Evolutionary conservation across 2,113 vertebrate genomes (phyloP).

Genomic region (Sylvietta virens): DNA sequence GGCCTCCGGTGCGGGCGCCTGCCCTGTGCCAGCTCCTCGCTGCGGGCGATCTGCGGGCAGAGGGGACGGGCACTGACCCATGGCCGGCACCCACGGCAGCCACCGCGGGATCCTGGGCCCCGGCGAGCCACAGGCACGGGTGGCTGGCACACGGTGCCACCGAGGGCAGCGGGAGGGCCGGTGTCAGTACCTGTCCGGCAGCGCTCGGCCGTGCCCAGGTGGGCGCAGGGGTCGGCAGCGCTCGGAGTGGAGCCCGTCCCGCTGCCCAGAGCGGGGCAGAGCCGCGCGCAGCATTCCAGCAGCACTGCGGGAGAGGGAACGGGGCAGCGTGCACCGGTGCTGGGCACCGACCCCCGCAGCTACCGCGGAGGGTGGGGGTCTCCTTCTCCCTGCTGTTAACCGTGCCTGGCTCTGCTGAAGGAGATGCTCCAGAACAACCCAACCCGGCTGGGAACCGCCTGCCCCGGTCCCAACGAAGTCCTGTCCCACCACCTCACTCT

Average conservation of each 20-base stretch:
- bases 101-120: not conserved
- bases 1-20: rapidly evolving
- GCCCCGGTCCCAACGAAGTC: rapidly evolving
- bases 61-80: not conserved
- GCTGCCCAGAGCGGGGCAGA: not conserved
- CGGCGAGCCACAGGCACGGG: rapidly evolving
- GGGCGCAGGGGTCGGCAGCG: not conserved
- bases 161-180: rapidly evolving
- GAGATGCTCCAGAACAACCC: not conserved
- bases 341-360: not conserved
- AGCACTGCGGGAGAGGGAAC: not conserved
- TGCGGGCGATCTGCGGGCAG: not conserved
- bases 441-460: not conserved
- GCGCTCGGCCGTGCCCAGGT: not conserved
- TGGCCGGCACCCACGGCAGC: rapidly evolving
- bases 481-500: not conserved
- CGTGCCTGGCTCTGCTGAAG: not conserved
- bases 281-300: not conserved
- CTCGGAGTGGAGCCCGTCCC: not conserved
- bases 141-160: rapidly evolving
- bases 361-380: too few relatives aligned
- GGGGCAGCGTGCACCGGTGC: rapidly evolving
- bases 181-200: not conserved
- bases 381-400: too few relatives aligned
- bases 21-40: not conserved